Evolutionary conservation across 2,797 vertebrate species (phyloP).

Genomic region (Mastacembelus armatus): DNA sequence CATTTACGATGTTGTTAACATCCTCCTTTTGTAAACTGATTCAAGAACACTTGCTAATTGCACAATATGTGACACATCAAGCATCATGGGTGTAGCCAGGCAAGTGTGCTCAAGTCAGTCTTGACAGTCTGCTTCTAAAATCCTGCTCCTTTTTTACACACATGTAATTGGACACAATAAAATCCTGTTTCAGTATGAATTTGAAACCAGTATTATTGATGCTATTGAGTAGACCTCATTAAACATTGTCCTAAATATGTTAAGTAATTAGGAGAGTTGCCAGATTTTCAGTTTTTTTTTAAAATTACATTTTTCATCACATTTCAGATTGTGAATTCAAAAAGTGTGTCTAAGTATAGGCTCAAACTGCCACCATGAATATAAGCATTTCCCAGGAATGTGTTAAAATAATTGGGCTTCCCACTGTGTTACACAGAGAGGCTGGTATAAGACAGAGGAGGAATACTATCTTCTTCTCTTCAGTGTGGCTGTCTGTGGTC

Average conservation of each 20-base stretch:
- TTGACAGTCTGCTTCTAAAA: conserved; percentile 16
- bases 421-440: conserved; percentile 80
- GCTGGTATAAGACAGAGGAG: conserved; percentile 91
- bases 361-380: conserved; percentile 21
- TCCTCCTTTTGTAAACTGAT: not conserved
- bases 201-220: not conserved
- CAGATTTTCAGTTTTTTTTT: too few relatives aligned
- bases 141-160: conserved; percentile 2
- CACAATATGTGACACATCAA: not conserved
- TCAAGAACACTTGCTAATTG: not conserved
- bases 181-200: conserved; percentile 10
- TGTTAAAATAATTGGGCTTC: conserved; percentile 45
- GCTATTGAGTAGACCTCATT: conserved; percentile 28
- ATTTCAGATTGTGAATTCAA: not conserved
- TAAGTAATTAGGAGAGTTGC: conserved; percentile 14
- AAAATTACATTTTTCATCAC: too few relatives aligned
- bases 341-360: conserved; percentile 7
- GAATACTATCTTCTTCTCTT: conserved; percentile 94
- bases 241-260: conserved; percentile 14
- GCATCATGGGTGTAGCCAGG: not conserved
- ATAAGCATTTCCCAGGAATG: conserved; percentile 14
- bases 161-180: not conserved
- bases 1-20: not conserved
- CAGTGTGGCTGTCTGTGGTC: conserved; percentile 91
- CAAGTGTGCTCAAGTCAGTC: not conserved